Evolutionary conservation across 1,140 invertebrate species (phyloP).

Genomic region (Tetramorium simillimum): DNA sequence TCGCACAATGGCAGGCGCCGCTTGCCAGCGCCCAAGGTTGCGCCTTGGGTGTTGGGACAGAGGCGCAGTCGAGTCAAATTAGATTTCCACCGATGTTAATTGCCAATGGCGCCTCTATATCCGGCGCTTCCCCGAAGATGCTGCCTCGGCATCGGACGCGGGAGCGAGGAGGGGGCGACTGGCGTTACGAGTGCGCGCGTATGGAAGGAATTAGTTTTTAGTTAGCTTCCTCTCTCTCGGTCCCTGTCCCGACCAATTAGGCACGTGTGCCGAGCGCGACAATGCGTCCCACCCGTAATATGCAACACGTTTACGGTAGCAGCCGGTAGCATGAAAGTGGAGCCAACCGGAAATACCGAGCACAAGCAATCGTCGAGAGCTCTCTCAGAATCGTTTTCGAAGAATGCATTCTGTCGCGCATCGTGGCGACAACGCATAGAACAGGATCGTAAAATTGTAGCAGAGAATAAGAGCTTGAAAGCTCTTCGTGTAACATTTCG

Average conservation of each 20-base stretch:
- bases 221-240: constrained; percentile 74
- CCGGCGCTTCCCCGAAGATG: constrained; percentile 84
- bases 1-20: constrained; percentile 57
- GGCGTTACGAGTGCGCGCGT: constrained; percentile 68
- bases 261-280: constrained; percentile 79
- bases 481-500: neutral
- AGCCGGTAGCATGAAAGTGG: constrained; percentile 61
- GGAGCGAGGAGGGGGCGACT: constrained; percentile 53
- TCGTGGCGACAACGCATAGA: neutral
- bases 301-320: constrained; percentile 78
- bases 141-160: constrained; percentile 26
- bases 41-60: constrained; percentile 68
- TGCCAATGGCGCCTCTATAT: constrained; percentile 85
- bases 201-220: constrained; percentile 85
- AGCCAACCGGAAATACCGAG: constrained; percentile 61
- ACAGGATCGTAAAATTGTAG: constrained; percentile 11
- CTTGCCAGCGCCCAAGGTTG: constrained; percentile 31
- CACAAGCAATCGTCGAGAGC: constrained; percentile 46
- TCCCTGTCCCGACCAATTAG: constrained; percentile 82
- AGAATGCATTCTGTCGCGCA: neutral
- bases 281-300: constrained; percentile 79
- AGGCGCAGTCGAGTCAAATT: constrained; percentile 79
- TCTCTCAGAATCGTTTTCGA: neutral
- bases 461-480: neutral
- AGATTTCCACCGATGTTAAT: constrained; percentile 82